Evolutionary conservation across 1,140 invertebrate genomes (phyloP), one percentile per base, ranked within the genome.

Genomic region (Diorhabda elongata): DNA sequence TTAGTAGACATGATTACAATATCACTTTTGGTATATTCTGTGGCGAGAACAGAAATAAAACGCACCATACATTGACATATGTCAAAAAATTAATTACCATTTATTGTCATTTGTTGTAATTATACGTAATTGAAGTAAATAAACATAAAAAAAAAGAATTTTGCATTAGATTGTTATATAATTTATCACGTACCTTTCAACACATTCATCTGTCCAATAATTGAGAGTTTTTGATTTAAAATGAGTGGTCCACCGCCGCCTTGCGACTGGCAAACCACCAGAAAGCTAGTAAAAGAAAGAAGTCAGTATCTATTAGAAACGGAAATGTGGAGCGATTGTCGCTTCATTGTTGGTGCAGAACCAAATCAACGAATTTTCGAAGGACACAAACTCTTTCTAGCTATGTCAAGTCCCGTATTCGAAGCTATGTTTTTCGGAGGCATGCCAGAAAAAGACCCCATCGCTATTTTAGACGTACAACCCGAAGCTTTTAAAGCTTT

Each of bases 321-420:
- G 8, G 90, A 89, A 64, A 87, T 90, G 81, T 93, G 91, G 91
- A 87, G 89, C 6, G 92, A 94, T 75, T 93, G 91, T 77, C 87
- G 86, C 42, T 94, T 94, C 76, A 81, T 93, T 66, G 91, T 94
- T n/a, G 92, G 92, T 2, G 85, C 87, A n/a, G 88, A 90, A 74
- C 87, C 89, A 0, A 87, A 91, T 76, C 90, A 91, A 74, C 85
- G 91, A 73, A 83, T 88, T 1, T 81, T 94, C 3, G 85, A 88
- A 62, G 91, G 89, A 0, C 93, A 95, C 77, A 93, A 93, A 78
- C 79, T 94, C 43, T 87, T 95, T 52, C 81, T 95, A 58, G 91
- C 92, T 0, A 93, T 93, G 90, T 88, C 91, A 0, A 93, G 91
- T 73, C 92, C 92, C 6, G 92, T 93, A 2, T 92, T 86, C 86